Conservation (phyloP, 2,888 invertebrate genomes). For the Zele albiditarsus region DNA sequence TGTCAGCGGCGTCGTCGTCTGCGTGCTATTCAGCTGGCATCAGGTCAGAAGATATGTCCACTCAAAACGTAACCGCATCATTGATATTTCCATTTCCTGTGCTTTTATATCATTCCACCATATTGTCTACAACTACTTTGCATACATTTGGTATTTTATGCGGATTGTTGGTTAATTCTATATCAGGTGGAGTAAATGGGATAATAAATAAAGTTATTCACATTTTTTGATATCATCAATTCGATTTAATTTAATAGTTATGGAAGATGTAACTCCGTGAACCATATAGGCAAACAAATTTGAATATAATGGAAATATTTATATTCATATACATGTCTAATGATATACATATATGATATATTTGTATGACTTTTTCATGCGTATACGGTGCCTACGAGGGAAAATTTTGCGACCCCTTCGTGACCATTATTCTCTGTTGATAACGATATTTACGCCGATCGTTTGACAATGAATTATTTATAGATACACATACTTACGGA, state of each 20-base stretch:
- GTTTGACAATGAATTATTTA: slow-evolving; percentile 46
- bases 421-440: background rate
- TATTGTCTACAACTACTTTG: background rate
- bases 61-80: slow-evolving; percentile 50
- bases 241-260: no score
- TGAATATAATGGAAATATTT: background rate
- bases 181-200: no score
- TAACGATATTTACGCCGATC: slow-evolving; percentile 20
- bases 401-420: background rate
- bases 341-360: background rate
- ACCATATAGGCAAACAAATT: background rate
- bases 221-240: no score
- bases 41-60: slow-evolving; percentile 40
- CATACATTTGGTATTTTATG: no score
- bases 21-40: background rate
- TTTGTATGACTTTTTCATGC: background rate
- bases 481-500: slow-evolving; percentile 4
- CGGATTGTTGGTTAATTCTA: no score
- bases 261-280: no score
- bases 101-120: slow-evolving; percentile 48
- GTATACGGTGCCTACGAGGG: background rate
- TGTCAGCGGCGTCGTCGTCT: background rate
- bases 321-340: background rate
- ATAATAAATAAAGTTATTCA: no score
- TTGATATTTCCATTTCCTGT: slow-evolving; percentile 54